Percentiles rank a stretch among this genome's conserved stretches.
Evolutionary conservation across 2,797 vertebrate species (phyloP).

Genomic region (Aldrovandia affinis): DNA sequence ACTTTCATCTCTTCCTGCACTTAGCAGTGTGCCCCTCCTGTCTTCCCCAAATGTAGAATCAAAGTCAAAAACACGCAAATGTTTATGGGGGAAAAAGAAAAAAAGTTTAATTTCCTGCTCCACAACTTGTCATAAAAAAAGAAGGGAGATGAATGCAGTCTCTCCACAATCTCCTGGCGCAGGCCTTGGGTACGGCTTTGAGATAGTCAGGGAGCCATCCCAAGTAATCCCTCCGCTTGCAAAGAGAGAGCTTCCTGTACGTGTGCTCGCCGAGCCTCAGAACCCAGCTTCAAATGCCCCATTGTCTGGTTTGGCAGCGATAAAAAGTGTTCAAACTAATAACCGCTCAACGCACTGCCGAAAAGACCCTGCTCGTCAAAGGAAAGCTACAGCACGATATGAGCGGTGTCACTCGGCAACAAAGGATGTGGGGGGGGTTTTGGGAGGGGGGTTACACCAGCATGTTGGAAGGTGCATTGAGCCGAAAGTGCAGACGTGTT

Average conservation of each 20-base stretch:
- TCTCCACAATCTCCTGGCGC: slow-evolving; percentile 15
- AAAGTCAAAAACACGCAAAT: slow-evolving; percentile 61
- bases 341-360: not conserved
- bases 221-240: slow-evolving; percentile 22
- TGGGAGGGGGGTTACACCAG: too few species aligned
- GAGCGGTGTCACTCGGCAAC: not conserved
- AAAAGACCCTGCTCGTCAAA: not conserved
- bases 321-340: slow-evolving; percentile 20
- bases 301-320: not conserved
- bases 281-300: slow-evolving; percentile 12
- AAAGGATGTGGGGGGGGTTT: not conserved
- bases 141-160: slow-evolving; percentile 39
- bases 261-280: not conserved
- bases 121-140: slow-evolving; percentile 40
- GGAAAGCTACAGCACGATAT: not conserved
- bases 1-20: slow-evolving; percentile 67
- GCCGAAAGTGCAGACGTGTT: not conserved
- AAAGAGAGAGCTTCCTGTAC: not conserved
- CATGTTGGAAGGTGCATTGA: not conserved
- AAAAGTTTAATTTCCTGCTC: slow-evolving; percentile 34
- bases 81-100: slow-evolving; percentile 52
- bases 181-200: not conserved
- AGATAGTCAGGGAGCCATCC: slow-evolving; percentile 2
- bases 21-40: slow-evolving; percentile 52
- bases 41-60: slow-evolving; percentile 60